Percentiles rank a stretch among this genome's conserved stretches.
phyloP scores from a whole-genome alignment of 1,140 invertebrate species.

The Laupala kohalensis region DNA sequence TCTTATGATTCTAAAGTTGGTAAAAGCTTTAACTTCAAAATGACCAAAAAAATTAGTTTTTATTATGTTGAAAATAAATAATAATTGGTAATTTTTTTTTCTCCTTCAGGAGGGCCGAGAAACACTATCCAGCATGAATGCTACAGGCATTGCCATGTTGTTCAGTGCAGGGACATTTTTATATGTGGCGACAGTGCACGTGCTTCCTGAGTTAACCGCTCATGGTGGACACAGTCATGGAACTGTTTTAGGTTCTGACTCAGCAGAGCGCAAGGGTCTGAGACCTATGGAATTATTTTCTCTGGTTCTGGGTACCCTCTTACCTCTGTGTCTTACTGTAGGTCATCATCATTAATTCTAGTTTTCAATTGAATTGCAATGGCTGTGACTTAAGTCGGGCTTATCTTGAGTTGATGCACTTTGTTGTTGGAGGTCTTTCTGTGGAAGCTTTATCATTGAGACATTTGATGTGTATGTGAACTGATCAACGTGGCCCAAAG shows the following conservation, averaged over 20 bases:
- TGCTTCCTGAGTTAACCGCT: conserved; percentile 78
- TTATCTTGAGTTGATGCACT: no score
- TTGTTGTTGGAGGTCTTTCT: no score
- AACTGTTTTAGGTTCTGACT: conserved; percentile 27
- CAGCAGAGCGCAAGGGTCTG: conserved; percentile 41
- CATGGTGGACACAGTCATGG: conserved; percentile 20
- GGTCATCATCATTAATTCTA: conserved; percentile 66
- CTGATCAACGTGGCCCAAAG: no score
- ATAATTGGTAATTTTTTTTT: conserved; percentile 19
- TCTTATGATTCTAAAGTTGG: no score
- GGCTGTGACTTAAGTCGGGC: not conserved
- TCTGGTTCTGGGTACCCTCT: conserved; percentile 68
- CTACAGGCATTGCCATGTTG: conserved; percentile 91
- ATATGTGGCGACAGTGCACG: conserved; percentile 97
- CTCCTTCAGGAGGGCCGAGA: conserved; percentile 46
- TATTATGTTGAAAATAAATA: no score
- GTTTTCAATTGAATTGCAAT: not conserved
- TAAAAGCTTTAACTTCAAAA: no score
- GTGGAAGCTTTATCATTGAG: no score
- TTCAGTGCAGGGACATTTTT: conserved; percentile 98
- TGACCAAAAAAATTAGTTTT: no score
- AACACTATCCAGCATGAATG: conserved; percentile 68
- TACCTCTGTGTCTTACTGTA: conserved; percentile 76
- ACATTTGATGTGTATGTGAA: no score
- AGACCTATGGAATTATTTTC: conserved; percentile 65